A percentile compares a stretch with the other conserved stretches of the same genome.
These are phyloP conservation scores for Sphyrna mokarran DNA, from an alignment of 2,113 vertebrate species.

Conservation along the genomic window DNA sequence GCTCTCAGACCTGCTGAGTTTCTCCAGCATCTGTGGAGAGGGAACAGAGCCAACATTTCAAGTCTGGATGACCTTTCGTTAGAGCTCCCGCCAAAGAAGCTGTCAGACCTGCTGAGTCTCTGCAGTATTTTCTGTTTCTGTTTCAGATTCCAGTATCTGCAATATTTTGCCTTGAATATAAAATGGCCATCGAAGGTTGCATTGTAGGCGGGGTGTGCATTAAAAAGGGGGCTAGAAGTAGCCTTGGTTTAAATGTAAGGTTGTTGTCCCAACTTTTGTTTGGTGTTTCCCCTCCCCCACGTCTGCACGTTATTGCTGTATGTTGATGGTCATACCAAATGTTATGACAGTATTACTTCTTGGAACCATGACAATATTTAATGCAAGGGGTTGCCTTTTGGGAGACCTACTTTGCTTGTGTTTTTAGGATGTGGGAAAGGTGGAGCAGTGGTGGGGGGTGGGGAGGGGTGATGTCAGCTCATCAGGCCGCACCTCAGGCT, in stretches of 20 bases:
- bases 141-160: too few relatives aligned
- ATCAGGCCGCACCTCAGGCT: not conserved
- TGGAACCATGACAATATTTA: not conserved
- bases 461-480: not conserved
- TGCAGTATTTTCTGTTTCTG: too few relatives aligned
- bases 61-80: too few relatives aligned
- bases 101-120: too few relatives aligned
- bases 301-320: conserved; percentile 20
- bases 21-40: too few relatives aligned
- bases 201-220: not conserved
- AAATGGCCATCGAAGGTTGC: not conserved
- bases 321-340: conserved; percentile 12
- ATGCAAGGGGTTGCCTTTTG: not conserved
- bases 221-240: not conserved
- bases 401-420: not conserved
- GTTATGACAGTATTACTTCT: conserved; percentile 17
- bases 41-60: too few relatives aligned
- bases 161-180: not conserved
- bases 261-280: not conserved
- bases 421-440: not conserved
- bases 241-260: not conserved
- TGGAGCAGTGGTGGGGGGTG: too few relatives aligned
- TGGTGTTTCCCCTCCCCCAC: not conserved
- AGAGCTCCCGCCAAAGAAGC: too few relatives aligned
- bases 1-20: too few relatives aligned